A percentile compares a stretch with the other conserved stretches of the same genome.
Evolutionary conservation across 2,888 invertebrate genomes (phyloP).

Genomic region (Sinhomidia bicolor): DNA sequence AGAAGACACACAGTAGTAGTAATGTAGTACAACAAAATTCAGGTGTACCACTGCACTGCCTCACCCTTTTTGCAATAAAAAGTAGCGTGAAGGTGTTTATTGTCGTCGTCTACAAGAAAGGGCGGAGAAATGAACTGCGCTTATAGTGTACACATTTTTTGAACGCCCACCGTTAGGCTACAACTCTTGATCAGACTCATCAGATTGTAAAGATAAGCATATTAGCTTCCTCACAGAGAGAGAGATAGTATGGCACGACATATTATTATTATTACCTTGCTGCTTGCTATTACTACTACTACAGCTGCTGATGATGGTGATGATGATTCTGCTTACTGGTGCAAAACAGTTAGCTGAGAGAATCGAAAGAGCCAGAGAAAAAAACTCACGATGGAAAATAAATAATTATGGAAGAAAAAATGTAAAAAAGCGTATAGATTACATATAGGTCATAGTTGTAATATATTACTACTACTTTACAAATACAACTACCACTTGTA

Average conservation of each 20-base stretch:
- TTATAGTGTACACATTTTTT: background rate
- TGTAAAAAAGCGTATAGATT: background rate
- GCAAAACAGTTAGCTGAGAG: background rate
- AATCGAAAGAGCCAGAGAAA: background rate
- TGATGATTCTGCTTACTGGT: too few relatives aligned
- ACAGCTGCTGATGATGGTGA: too few relatives aligned
- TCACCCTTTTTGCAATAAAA: slow-evolving; percentile 30
- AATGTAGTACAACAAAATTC: too few relatives aligned
- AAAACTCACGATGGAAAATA: background rate
- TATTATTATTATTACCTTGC: too few relatives aligned
- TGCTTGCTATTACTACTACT: background rate
- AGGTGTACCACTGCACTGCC: background rate
- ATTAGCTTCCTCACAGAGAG: slow-evolving; percentile 17
- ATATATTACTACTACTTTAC: too few relatives aligned
- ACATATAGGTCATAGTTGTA: background rate
- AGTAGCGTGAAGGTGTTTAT: slow-evolving; percentile 36
- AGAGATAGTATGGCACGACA: background rate
- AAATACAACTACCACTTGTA: too few relatives aligned
- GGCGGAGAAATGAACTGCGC: slow-evolving; percentile 50
- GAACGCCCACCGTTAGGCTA: slow-evolving; percentile 32
- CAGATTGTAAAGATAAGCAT: slow-evolving; percentile 39
- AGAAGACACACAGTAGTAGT: too few relatives aligned
- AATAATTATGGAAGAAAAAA: background rate
- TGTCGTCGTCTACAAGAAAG: slow-evolving; percentile 50
- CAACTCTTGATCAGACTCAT: slow-evolving; percentile 32